phyloP scores from a whole-genome alignment of 2,797 vertebrate species.

The Cephalopachus bancanus region DNA sequence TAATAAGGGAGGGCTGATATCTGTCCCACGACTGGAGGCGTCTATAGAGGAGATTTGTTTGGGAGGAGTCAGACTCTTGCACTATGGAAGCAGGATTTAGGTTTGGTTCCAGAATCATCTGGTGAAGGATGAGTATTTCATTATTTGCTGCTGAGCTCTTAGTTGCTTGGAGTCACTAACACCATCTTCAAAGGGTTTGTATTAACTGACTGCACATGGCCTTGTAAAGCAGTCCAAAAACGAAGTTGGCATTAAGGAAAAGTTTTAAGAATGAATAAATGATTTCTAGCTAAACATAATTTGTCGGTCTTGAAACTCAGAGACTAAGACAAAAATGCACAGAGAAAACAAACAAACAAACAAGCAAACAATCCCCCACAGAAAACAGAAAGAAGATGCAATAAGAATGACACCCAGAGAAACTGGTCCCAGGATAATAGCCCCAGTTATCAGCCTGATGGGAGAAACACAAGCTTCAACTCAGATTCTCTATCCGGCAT shows the following conservation, averaged over 20 bases:
- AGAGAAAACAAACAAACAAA: not conserved
- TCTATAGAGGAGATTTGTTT: not conserved
- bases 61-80: not conserved
- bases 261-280: conserved; percentile 45
- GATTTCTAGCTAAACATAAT: not conserved
- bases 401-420: not conserved
- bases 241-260: not conserved
- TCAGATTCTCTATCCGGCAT: not conserved
- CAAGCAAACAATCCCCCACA: not conserved
- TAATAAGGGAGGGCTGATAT: conserved; percentile 77
- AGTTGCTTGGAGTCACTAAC: conserved; percentile 44
- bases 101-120: not conserved
- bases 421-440: not conserved
- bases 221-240: not conserved
- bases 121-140: conserved; percentile 18
- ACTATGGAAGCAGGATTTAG: not conserved
- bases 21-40: not conserved
- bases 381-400: not conserved
- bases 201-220: not conserved
- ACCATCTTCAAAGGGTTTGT: conserved; percentile 49
- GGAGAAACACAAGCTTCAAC: not conserved
- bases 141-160: not conserved
- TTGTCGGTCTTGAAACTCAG: not conserved
- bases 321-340: not conserved
- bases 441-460: no score